Evolutionary conservation across 2,113 vertebrate genomes (phyloP).

Genomic region (Cavia aperea): DNA sequence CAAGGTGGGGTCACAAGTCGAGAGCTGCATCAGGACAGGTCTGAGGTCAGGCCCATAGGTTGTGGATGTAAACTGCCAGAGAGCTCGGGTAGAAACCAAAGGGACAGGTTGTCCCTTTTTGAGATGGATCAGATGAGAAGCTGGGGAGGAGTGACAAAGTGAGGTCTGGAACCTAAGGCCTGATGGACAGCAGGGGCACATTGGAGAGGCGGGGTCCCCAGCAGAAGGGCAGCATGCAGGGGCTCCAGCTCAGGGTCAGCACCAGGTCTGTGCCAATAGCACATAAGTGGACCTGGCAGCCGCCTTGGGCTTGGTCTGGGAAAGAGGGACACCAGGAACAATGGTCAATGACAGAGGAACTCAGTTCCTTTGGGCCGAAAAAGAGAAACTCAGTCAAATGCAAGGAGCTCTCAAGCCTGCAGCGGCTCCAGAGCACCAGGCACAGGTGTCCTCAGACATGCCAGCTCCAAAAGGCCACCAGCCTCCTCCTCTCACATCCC

Average conservation of each 20-base stretch:
- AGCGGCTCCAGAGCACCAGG: not conserved
- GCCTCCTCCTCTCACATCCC: not conserved
- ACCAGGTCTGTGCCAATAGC: too few relatives aligned
- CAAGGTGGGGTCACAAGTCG: not conserved
- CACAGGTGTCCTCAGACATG: not conserved
- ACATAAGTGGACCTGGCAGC: not conserved
- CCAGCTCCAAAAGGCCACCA: not conserved
- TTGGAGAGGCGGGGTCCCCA: not conserved
- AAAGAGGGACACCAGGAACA: rapidly evolving
- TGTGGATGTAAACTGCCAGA: rapidly evolving
- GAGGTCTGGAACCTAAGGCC: not conserved
- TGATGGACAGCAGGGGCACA: not conserved
- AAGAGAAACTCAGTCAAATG: not conserved
- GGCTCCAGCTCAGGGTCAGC: not conserved
- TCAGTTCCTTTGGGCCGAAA: not conserved
- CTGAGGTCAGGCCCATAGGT: not conserved
- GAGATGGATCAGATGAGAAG: not conserved
- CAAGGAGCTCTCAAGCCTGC: not conserved
- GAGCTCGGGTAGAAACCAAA: not conserved
- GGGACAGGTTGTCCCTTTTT: not conserved
- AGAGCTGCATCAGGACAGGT: not conserved
- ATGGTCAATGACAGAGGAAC: not conserved
- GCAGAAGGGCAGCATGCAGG: rapidly evolving
- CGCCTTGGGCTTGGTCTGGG: not conserved
- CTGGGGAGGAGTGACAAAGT: not conserved